phyloP scores from a whole-genome alignment of 2,113 vertebrate species.

The Tenrec ecaudatus region DNA sequence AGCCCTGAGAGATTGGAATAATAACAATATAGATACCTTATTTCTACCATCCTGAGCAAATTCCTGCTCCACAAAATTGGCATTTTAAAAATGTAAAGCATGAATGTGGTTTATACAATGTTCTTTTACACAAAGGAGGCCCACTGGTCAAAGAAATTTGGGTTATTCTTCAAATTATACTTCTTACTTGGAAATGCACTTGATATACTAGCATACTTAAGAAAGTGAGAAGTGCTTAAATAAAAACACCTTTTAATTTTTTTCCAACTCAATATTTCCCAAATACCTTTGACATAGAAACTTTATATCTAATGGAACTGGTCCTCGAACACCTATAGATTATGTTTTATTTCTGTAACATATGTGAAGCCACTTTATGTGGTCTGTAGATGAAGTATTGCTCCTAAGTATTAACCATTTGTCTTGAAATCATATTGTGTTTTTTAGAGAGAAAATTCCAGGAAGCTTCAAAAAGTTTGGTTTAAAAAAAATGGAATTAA shows the following conservation, averaged over 20 bases:
- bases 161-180: not conserved
- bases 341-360: conserved; percentile 48
- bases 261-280: not conserved
- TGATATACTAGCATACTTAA: conserved; percentile 8
- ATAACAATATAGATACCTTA: not conserved
- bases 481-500: no score
- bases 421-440: conserved; percentile 2
- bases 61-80: not conserved
- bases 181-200: not conserved
- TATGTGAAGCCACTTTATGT: conserved; percentile 1
- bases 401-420: not conserved
- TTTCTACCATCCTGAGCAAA: conserved; percentile 8
- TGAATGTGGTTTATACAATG: not conserved
- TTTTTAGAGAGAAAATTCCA: conserved; percentile 12
- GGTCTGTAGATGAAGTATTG: conserved; percentile 14
- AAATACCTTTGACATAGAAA: not conserved
- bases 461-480: not conserved
- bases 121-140: not conserved
- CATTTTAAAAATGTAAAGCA: not conserved
- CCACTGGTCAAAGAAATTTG: not conserved
- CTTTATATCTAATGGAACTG: not conserved
- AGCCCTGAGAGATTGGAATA: not conserved
- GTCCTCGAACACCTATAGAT: not conserved
- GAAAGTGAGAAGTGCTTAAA: not conserved
- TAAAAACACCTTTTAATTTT: not conserved